These are phyloP conservation scores for Clarias platycephalus DNA, from an alignment of 2,797 vertebrate species.

Conservation along the genomic window DNA sequence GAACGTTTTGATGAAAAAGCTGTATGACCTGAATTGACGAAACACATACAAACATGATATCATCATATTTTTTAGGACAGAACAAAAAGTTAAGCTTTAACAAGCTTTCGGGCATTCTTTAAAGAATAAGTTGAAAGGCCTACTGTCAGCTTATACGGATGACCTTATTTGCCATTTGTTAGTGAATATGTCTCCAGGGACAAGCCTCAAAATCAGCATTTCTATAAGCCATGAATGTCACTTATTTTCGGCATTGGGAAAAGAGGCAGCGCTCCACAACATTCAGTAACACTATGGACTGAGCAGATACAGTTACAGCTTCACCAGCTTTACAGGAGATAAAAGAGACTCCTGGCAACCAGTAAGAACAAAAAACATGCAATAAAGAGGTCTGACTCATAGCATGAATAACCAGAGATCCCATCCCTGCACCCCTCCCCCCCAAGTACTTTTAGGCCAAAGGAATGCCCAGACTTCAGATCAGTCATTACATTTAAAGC, in stretches of 20 bases:
- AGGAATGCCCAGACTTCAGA: not conserved
- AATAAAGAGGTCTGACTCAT: constrained; percentile 32
- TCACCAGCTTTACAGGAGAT: constrained; percentile 29
- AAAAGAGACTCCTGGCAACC: constrained; percentile 52
- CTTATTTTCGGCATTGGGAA: constrained; percentile 44
- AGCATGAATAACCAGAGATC: constrained; percentile 10
- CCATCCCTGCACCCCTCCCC: no score
- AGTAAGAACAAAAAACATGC: constrained; percentile 40
- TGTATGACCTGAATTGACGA: not conserved
- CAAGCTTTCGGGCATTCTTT: constrained; percentile 18
- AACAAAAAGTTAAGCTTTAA: constrained; percentile 16
- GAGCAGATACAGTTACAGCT: constrained; percentile 57
- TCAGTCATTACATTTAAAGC: constrained; percentile 30
- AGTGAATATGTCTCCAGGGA: constrained; percentile 45
- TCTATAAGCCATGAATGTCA: constrained; percentile 54
- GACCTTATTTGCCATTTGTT: constrained; percentile 37
- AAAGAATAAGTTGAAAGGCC: constrained; percentile 9
- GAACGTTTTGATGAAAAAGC: no score
- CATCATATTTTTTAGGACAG: not conserved
- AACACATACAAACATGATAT: not conserved
- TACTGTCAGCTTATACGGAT: constrained; percentile 22
- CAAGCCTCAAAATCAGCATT: constrained; percentile 45
- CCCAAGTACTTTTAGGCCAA: not conserved
- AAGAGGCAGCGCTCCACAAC: constrained; percentile 22
- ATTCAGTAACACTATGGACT: constrained; percentile 38